Evolutionary conservation across 2,113 vertebrate genomes (phyloP), one percentile per base, ranked within the genome.

Genomic region (Speoplatyrhinus poulsoni): DNA sequence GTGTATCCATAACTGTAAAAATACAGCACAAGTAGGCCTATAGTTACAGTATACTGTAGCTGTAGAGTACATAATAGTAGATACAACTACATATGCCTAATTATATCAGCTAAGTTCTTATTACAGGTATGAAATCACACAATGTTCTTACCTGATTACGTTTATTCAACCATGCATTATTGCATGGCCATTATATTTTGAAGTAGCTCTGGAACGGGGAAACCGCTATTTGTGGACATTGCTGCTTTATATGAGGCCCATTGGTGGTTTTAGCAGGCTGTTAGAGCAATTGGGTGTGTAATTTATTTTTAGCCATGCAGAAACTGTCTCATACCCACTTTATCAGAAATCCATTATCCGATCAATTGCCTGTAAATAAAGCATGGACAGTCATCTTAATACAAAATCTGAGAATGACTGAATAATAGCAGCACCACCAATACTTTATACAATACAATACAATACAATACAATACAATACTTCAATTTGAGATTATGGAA

Each of bases 361-460:
- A 50, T 64, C 62, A 64, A 64, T 33, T 64, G 62, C 17, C 62
- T 64, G 62, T 48, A 64, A 52, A 65, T 65, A n/a, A 33, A 47
- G 5, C 3, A 6, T 48, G n/a, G n/a, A 12, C 36, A 60, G 10
- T 60, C 7, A 9, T 4, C 15, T 46, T 60, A 33, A 60, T 12
- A n/a, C 13, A n/a, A 13, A 33, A 60, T 32, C 12, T 60, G 33
- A 12, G n/a, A 33, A 11, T 11, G 8, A 53, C 52, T 53, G 52
- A 6, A 41, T 41, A 8, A 41, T 41, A 41, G 7, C 4, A 41
- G 36, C 36, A 41, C 36, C 36, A 41, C 36, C 36, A 41, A 6
- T 41, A 41, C 36, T 41, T 5, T 41, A 41, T 26, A 26, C 26
- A 26, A 26, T 26, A 26, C 26, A 26, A 26, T 26, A 26, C 26